A percentile compares a stretch with the other conserved stretches of the same genome.
Conservation (phyloP, 1,140 invertebrate species). For the Littorina saxatilis region DNA sequence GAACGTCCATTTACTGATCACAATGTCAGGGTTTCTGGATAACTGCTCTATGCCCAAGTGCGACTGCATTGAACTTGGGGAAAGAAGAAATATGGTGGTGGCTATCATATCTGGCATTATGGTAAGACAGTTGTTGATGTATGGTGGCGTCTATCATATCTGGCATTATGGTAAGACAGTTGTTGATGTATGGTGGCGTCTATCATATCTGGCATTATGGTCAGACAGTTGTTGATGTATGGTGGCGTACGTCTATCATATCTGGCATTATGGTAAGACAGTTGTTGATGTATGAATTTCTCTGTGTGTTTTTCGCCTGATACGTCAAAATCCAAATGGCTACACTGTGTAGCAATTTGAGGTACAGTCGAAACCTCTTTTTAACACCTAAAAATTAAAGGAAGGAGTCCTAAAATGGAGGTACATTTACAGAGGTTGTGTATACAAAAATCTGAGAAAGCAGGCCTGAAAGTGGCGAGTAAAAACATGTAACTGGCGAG, state of each 20-base stretch:
- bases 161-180: conserved; percentile 87
- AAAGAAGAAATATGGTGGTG: conserved; percentile 88
- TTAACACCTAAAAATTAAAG: not conserved
- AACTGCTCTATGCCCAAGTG: conserved; percentile 73
- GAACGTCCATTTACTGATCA: not conserved
- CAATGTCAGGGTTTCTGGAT: conserved; percentile 77
- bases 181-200: conserved; percentile 91
- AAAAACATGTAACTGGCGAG: no score
- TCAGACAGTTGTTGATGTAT: conserved; percentile 89
- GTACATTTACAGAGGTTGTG: no score
- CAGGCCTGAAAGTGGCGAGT: no score
- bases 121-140: conserved; percentile 90
- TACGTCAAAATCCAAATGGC: no score
- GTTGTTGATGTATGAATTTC: no score
- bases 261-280: conserved; percentile 88
- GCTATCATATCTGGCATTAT: conserved; percentile 89
- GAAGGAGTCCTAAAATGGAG: not conserved
- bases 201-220: conserved; percentile 88
- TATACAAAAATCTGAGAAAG: no score
- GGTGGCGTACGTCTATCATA: conserved; percentile 86
- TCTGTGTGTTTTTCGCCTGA: no score
- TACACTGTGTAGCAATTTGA: no score
- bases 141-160: conserved; percentile 87
- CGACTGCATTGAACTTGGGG: conserved; percentile 76
- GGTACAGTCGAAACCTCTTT: not conserved